These are phyloP conservation scores for Perithous albicinctus DNA, from an alignment of 2,888 invertebrate genomes.

Conservation along the genomic window DNA sequence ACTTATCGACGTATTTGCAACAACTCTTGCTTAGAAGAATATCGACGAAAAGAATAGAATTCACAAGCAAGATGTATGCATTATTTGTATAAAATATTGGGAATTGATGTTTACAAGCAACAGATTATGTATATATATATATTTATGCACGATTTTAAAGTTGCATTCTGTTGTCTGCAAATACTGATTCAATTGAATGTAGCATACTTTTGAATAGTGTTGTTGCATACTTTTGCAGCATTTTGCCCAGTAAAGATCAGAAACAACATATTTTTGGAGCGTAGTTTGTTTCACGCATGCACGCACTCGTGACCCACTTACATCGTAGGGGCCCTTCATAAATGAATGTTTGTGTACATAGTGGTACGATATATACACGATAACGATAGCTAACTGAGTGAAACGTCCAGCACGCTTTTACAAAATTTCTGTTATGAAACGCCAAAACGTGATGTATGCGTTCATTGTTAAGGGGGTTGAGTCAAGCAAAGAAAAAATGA, in stretches of 20 bases:
- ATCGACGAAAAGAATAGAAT: neutral
- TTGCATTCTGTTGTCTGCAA: too few relatives aligned
- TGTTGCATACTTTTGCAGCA: neutral
- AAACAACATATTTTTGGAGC: conserved; percentile 15
- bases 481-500: too few relatives aligned
- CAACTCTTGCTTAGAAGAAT: neutral
- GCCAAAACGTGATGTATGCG: neutral
- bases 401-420: conserved; percentile 18
- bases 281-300: conserved; percentile 18
- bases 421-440: conserved; percentile 26
- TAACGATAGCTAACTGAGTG: conserved; percentile 20
- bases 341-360: conserved; percentile 38
- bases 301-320: conserved; percentile 46
- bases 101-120: neutral
- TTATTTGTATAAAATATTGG: neutral
- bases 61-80: neutral
- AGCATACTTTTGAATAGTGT: neutral
- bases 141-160: too few relatives aligned
- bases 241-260: neutral
- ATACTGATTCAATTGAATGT: neutral
- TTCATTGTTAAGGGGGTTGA: too few relatives aligned
- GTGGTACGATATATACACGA: conserved; percentile 2
- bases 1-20: neutral
- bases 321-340: conserved; percentile 30
- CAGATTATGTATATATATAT: neutral